Evolutionary conservation across 2,888 invertebrate species (phyloP).

Genomic region (Noctua pronuba): DNA sequence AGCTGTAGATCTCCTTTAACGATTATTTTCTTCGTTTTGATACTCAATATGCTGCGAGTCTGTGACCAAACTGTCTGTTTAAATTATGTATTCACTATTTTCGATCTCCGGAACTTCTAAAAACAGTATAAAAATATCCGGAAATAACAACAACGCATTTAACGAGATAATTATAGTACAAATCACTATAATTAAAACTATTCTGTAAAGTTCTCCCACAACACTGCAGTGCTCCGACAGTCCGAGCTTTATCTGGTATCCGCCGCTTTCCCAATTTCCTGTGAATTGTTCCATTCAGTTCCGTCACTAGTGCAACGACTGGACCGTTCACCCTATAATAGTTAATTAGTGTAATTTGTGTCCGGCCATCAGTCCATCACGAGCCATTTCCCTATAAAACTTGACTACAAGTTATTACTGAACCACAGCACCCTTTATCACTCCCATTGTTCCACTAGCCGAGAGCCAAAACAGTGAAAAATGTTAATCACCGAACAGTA

Average conservation of each 20-base stretch:
- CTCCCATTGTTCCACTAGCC: slow-evolving; percentile 60
- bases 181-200: slow-evolving; percentile 57
- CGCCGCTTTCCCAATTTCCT: slow-evolving; percentile 75
- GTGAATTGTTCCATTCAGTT: slow-evolving; percentile 69
- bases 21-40: not conserved
- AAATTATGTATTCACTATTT: not conserved
- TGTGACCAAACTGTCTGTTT: not conserved
- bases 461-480: slow-evolving; percentile 72
- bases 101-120: not conserved
- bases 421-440: slow-evolving; percentile 69
- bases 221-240: slow-evolving; percentile 44
- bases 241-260: slow-evolving; percentile 57
- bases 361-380: slow-evolving; percentile 75
- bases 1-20: too few species aligned
- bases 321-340: slow-evolving; percentile 68
- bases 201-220: slow-evolving; percentile 45
- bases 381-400: slow-evolving; percentile 70
- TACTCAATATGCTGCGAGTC: not conserved
- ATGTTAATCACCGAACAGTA: slow-evolving; percentile 75
- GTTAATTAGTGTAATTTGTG: slow-evolving; percentile 81
- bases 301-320: slow-evolving; percentile 64
- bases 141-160: slow-evolving; percentile 22
- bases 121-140: slow-evolving; percentile 17
- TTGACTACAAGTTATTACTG: slow-evolving; percentile 69
- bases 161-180: slow-evolving; percentile 34